Percentiles rank a stretch among this genome's conserved stretches.
Conservation (phyloP, 2,888 invertebrate species). For the Pseudolycoriella hygida region DNA sequence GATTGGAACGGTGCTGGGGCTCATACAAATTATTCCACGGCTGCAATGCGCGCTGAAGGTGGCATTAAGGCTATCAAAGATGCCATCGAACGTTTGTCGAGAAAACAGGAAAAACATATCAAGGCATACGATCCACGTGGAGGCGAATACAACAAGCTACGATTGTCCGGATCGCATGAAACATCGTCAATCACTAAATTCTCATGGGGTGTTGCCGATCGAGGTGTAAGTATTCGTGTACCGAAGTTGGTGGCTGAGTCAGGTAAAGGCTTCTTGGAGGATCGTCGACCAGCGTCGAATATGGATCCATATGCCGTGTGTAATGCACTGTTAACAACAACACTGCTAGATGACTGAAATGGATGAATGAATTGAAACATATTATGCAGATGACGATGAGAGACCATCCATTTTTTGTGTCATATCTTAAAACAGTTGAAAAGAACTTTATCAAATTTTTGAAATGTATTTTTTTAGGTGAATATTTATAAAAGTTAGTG, state of each 20-base stretch:
- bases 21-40: slow-evolving; percentile 81
- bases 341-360: slow-evolving; percentile 16
- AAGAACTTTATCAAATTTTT: too few relatives aligned
- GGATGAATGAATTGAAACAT: too few relatives aligned
- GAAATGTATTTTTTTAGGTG: too few relatives aligned
- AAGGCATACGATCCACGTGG: slow-evolving; percentile 59
- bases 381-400: too few relatives aligned
- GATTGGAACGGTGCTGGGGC: slow-evolving; percentile 93
- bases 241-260: slow-evolving; percentile 51
- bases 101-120: slow-evolving; percentile 56
- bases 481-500: too few relatives aligned
- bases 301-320: slow-evolving; percentile 53
- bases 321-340: slow-evolving; percentile 40
- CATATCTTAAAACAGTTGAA: too few relatives aligned
- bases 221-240: slow-evolving; percentile 40
- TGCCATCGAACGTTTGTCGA: slow-evolving; percentile 56
- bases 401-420: too few relatives aligned
- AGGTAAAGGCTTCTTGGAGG: slow-evolving; percentile 59
- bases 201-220: slow-evolving; percentile 45
- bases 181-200: slow-evolving; percentile 49
- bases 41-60: slow-evolving; percentile 57
- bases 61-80: slow-evolving; percentile 38
- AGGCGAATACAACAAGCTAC: slow-evolving; percentile 58
- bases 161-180: slow-evolving; percentile 58
- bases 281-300: slow-evolving; percentile 56